Evolutionary conservation across 1,140 invertebrate species (phyloP).

Genomic region (Trachymyrmex septentrionalis): DNA sequence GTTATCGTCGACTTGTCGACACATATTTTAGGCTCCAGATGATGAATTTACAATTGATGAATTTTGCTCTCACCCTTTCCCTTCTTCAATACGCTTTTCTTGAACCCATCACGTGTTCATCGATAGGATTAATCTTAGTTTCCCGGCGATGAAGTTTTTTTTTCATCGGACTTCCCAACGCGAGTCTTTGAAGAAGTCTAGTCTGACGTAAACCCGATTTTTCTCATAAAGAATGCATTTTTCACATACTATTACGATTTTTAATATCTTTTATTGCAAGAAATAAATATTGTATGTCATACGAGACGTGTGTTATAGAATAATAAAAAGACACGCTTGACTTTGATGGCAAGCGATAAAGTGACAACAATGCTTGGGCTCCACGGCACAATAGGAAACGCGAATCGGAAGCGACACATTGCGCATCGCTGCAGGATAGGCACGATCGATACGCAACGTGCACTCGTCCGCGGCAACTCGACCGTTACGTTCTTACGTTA

Average conservation of each 20-base stretch:
- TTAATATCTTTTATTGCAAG: not conserved
- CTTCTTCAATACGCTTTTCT: not conserved
- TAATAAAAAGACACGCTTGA: not conserved
- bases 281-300: not conserved
- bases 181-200: not conserved
- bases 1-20: conserved; percentile 7
- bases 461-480: conserved; percentile 78
- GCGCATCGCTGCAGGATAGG: conserved; percentile 51
- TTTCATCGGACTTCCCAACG: too few relatives aligned
- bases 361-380: conserved; percentile 64
- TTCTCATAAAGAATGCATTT: conserved; percentile 1
- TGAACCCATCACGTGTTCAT: too few relatives aligned
- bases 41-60: conserved; percentile 20
- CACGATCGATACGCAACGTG: conserved; percentile 75
- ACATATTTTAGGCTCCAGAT: conserved; percentile 33
- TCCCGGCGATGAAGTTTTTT: not conserved
- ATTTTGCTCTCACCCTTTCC: conserved; percentile 31
- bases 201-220: not conserved
- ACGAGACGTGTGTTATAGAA: not conserved
- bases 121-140: not conserved
- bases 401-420: conserved; percentile 58
- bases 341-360: not conserved
- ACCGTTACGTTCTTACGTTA: conserved; percentile 83
- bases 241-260: not conserved
- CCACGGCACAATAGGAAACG: conserved; percentile 8